Conservation (phyloP, 2,888 invertebrate species). For the Andrena marginata region DNA sequence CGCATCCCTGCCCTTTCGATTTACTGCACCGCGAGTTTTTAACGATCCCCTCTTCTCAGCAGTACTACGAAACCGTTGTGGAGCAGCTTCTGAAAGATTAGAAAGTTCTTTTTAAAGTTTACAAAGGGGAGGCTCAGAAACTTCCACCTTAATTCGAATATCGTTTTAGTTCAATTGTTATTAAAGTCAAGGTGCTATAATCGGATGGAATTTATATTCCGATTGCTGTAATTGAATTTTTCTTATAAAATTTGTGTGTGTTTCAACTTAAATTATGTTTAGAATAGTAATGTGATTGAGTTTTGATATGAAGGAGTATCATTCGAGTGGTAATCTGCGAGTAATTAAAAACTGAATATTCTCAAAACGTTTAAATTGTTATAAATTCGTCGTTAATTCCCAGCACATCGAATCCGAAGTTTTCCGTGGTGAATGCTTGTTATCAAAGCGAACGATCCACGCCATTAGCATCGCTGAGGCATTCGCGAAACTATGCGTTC, state of each 20-base stretch:
- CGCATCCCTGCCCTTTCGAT: not conserved
- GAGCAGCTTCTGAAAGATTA: not conserved
- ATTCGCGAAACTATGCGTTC: conserved; percentile 29
- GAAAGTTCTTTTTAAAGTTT: not conserved
- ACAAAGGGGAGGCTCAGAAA: not conserved
- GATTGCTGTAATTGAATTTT: no score
- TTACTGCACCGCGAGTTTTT: not conserved
- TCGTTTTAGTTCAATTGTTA: not conserved
- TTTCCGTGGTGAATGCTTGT: not conserved
- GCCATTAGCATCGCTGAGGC: conserved; percentile 34
- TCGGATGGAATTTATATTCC: no score
- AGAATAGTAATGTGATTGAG: no score
- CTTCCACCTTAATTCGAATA: not conserved
- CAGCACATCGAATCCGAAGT: not conserved
- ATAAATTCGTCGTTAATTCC: no score
- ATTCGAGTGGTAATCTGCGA: no score
- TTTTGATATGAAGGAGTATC: no score
- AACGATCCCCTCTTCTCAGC: not conserved
- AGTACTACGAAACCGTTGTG: not conserved
- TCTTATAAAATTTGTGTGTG: no score
- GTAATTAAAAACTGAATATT: not conserved
- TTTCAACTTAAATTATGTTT: no score
- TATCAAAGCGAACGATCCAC: not conserved
- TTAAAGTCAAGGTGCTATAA: no score
- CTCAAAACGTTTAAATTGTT: not conserved